A percentile compares a stretch with the other conserved stretches of the same genome.
These are phyloP conservation scores for Amphipoea lucens DNA, from an alignment of 2,888 invertebrate genomes.

Conservation along the genomic window DNA sequence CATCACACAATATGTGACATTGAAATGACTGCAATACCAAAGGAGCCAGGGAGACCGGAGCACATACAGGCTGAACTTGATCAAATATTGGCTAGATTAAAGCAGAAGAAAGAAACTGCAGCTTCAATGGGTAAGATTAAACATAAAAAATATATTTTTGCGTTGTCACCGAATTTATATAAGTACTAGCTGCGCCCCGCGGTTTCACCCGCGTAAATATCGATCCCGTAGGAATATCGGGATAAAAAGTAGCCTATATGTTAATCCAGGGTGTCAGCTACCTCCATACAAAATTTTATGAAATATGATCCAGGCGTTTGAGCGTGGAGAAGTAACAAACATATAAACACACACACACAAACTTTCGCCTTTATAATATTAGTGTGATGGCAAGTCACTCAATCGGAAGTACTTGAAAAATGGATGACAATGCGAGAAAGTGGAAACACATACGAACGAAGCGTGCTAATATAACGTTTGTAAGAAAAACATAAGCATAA, in stretches of 20 bases:
- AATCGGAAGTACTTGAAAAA: background rate
- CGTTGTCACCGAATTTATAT: background rate
- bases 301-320: no score
- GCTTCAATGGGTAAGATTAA: slow-evolving; percentile 49
- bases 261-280: no score
- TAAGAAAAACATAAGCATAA: background rate
- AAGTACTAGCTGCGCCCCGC: background rate
- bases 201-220: no score
- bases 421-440: background rate
- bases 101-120: slow-evolving; percentile 63
- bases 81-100: slow-evolving; percentile 66
- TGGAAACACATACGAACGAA: background rate
- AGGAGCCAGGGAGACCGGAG: slow-evolving; percentile 67
- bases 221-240: no score
- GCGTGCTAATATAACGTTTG: background rate
- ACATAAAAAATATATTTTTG: background rate
- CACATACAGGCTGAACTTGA: slow-evolving; percentile 68
- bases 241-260: no score
- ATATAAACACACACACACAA: no score
- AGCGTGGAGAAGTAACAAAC: no score
- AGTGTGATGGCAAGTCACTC: background rate
- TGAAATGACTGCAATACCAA: slow-evolving; percentile 71
- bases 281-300: no score
- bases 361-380: no score
- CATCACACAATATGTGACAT: slow-evolving; percentile 74